Base-by-base conservation (phyloP, 1,140 invertebrate species). In the Pissodes strobi region DNA sequence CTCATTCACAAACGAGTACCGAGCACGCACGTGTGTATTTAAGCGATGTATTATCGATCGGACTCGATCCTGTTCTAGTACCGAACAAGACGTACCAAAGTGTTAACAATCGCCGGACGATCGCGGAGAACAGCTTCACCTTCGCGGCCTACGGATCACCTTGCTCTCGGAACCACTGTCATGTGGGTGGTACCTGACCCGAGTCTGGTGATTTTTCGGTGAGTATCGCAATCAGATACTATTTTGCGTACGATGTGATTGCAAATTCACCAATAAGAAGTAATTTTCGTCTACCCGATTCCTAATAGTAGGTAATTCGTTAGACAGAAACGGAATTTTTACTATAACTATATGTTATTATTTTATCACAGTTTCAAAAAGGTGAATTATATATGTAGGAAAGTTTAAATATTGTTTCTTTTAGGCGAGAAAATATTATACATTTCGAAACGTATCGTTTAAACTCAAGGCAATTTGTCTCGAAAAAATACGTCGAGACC, bases 131-230 rank as follows among this genome's bases (percentile, higher is more conserved):
- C 39, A 64, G 25, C 55, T 65, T 65, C 51, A 65, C 63, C 63
- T 65, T 65, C 63, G 55, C 63, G 53, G 63, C 63, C 63, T 65
- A 65, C 63, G 63, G 55, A 65, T 65, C 63, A 65, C 63, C 63
- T 65, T 65, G 63, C 63, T 65, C 63, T 59, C 55, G 45, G 63
- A 27, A 56, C 60, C 49, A 53, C 23, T 49, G 23, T 30, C 21
- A 61, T 61, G 48, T 57, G 53, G 53, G 53, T 57, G 53, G 53
- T 57, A 57, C 52, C 27, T 45, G 38, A 17, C n/a, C 6, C 21
- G 43, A 18, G 45, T 22, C 45, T 30, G 49, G 25, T 52, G 49
- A 52, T 52, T 52, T 52, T 52, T 51, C n/a, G 46, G 41, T 45
- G 41, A 17, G 18, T 45, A 45, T 17, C 41, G 18, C 41, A 45